Conservation (phyloP, 2,888 invertebrate genomes). For the Suillia variegata region DNA sequence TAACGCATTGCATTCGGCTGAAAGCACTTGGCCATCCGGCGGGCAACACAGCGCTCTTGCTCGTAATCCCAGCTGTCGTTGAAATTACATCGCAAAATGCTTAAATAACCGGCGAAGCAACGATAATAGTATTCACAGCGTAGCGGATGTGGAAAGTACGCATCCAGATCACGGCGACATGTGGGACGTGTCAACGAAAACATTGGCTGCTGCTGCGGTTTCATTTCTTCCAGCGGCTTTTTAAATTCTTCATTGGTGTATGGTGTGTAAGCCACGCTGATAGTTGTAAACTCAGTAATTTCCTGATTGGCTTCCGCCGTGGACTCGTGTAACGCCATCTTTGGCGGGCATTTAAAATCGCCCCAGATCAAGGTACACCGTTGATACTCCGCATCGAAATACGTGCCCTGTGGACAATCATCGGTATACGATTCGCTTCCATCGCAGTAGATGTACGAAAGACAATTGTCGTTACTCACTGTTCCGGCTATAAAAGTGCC, state of each 20-base stretch:
- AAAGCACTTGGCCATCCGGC: slow-evolving; percentile 37
- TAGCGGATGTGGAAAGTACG: slow-evolving; percentile 40
- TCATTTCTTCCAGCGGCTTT: not conserved
- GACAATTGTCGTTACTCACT: slow-evolving; percentile 42
- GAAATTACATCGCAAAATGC: slow-evolving; percentile 45
- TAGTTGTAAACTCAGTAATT: not conserved
- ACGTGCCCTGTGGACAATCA: slow-evolving; percentile 42
- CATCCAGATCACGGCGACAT: slow-evolving; percentile 21
- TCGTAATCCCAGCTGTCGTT: slow-evolving; percentile 45
- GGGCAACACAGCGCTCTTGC: slow-evolving; percentile 39
- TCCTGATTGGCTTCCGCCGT: slow-evolving; percentile 6
- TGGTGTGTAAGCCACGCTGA: not conserved
- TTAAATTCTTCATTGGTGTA: not conserved
- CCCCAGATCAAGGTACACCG: slow-evolving; percentile 45
- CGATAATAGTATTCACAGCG: slow-evolving; percentile 51
- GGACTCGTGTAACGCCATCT: slow-evolving; percentile 1
- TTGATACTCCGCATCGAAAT: slow-evolving; percentile 39
- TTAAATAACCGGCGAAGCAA: slow-evolving; percentile 43
- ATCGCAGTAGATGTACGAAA: slow-evolving; percentile 46
- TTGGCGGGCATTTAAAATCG: slow-evolving; percentile 33
- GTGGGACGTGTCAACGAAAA: slow-evolving; percentile 8
- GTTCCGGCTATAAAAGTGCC: slow-evolving; percentile 43
- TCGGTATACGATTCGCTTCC: slow-evolving; percentile 40
- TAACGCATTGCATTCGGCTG: not conserved
- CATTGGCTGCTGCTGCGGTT: not conserved